phyloP scores from a whole-genome alignment of 2,797 vertebrate species.

The Calcarius lapponicus region DNA sequence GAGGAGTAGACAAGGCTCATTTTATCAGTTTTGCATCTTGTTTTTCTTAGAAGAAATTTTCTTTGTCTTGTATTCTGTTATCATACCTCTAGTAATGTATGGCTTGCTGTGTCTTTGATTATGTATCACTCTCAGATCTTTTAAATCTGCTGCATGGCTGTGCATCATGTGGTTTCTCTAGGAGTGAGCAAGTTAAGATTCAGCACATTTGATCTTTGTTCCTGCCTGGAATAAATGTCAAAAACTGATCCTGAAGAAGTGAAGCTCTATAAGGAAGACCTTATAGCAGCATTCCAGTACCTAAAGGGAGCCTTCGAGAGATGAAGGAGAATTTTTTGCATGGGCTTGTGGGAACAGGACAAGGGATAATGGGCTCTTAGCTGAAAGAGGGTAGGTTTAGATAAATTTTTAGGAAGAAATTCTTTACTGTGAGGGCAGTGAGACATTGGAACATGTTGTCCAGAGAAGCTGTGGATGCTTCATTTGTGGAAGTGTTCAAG shows the following conservation, averaged over 20 bases:
- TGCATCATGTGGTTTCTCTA: not conserved
- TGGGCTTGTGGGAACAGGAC: not conserved
- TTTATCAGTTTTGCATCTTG: not conserved
- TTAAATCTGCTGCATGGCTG: not conserved
- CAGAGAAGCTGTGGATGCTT: not conserved
- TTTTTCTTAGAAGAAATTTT: not conserved
- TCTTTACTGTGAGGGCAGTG: not conserved
- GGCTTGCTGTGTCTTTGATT: not conserved
- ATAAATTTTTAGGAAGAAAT: not conserved
- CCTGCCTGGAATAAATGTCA: not conserved
- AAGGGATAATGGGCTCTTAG: not conserved
- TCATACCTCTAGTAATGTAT: not conserved
- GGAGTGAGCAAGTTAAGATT: not conserved
- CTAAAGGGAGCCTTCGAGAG: not conserved
- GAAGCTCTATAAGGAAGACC: not conserved
- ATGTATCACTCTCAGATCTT: not conserved
- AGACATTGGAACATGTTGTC: not conserved
- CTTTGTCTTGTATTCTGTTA: not conserved
- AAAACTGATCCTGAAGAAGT: not conserved
- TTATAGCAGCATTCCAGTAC: not conserved
- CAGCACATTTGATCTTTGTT: not conserved
- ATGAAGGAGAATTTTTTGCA: not conserved
- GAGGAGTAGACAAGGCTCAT: not conserved
- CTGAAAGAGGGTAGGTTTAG: not conserved
- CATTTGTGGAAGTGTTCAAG: not conserved